A percentile compares a stretch with the other conserved stretches of the same genome.
phyloP scores from a whole-genome alignment of 2,797 vertebrate genomes.

The Otolemur crassicaudatus region DNA sequence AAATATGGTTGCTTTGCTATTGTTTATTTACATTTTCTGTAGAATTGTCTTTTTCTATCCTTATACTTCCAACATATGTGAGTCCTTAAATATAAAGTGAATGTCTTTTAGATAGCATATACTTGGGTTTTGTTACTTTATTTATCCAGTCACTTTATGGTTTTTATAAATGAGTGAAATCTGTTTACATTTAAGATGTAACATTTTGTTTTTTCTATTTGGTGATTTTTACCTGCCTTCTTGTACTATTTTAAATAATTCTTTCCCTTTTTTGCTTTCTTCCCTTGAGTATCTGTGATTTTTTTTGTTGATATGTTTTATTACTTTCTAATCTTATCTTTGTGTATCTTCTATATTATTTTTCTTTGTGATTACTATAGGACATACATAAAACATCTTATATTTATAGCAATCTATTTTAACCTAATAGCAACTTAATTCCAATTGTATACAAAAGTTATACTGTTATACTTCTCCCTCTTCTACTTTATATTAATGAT shows the following conservation, averaged over 20 bases:
- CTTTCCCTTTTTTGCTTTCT: not conserved
- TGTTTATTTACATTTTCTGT: not conserved
- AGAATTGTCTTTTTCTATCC: not conserved
- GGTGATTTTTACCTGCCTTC: not conserved
- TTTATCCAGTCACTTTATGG: not conserved
- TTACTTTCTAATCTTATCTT: not conserved
- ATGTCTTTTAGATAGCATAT: not conserved
- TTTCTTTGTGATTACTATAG: not conserved
- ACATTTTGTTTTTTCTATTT: not conserved
- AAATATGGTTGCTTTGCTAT: not conserved
- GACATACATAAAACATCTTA: not conserved
- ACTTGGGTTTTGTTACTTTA: not conserved
- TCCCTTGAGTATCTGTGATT: not conserved
- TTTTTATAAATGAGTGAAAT: not conserved
- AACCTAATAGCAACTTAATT: not conserved
- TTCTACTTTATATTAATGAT: not conserved
- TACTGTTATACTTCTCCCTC: not conserved
- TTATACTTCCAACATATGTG: not conserved
- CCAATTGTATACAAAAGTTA: not conserved
- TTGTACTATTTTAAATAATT: not conserved
- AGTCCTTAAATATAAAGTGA: not conserved
- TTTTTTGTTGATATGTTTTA: not conserved
- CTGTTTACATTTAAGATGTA: not conserved
- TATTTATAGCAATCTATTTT: not conserved
- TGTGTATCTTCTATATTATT: not conserved